A percentile compares a stretch with the other conserved stretches of the same genome.
These are phyloP conservation scores for Liparis tanakae DNA, from an alignment of 2,797 vertebrate species.

Conservation along the genomic window DNA sequence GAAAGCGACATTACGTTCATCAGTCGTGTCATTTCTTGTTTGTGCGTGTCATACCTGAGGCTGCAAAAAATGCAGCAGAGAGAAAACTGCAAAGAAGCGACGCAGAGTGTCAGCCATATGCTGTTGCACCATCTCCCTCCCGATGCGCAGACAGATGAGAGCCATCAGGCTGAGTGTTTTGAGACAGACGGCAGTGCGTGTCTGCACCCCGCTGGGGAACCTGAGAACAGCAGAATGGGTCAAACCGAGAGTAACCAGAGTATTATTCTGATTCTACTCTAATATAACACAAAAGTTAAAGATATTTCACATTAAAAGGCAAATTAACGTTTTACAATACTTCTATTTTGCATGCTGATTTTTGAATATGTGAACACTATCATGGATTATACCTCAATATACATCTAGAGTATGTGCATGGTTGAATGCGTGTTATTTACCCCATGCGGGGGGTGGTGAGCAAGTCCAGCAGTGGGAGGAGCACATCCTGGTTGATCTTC, in stretches of 20 bases:
- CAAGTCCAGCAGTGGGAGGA: constrained; percentile 92
- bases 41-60: constrained; percentile 84
- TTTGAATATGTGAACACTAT: background rate
- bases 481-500: constrained; percentile 96
- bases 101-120: constrained; percentile 92
- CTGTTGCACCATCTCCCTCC: constrained; percentile 97
- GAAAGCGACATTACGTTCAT: constrained; percentile 14
- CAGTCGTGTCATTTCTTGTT: constrained; percentile 5
- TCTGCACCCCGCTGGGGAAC: constrained; percentile 95
- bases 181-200: constrained; percentile 91
- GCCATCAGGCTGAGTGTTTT: constrained; percentile 96
- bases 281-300: constrained; percentile 15
- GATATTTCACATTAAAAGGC: background rate
- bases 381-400: background rate
- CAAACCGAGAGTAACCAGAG: constrained; percentile 36
- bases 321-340: background rate
- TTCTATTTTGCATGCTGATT: constrained; percentile 9
- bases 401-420: background rate
- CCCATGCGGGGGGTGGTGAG: constrained; percentile 90
- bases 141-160: constrained; percentile 95
- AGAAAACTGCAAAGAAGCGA: constrained; percentile 92
- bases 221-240: constrained; percentile 73
- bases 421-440: constrained; percentile 72
- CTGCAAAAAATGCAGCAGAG: constrained; percentile 86
- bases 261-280: background rate